Base-by-base conservation (phyloP, 2,888 invertebrate species). In the Bellardia bayeri region DNA sequence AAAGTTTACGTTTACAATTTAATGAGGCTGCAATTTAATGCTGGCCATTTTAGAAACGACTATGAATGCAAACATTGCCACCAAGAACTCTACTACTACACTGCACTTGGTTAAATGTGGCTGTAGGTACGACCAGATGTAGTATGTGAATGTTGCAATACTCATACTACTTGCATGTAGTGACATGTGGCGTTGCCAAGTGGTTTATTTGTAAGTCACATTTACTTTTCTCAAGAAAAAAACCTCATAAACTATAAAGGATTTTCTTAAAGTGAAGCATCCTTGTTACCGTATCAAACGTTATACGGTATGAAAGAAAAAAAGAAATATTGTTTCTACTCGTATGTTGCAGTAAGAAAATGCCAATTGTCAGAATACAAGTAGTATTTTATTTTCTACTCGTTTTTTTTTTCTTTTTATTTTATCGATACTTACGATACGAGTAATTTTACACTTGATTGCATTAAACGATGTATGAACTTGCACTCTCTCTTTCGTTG, bases 391-490 rank as follows among this genome's bases (percentile, higher is more conserved):
- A 81, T 81, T 75, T 69, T 56, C 61, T 23, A 54, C 13, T 64
- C 42, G 8, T 49, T 37, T 23, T 14, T 8, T 11, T 51, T 61
- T 16, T 54, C 37, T n/a, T 56, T 37, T 14, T 79, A 23, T 58
- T 72, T 49, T 75, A 82, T 82, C 54, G 63, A 64, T 83, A 82
- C 66, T 74, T 64, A 76, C 54, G 76, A 76, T 63, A 82, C 82
- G 81, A 82, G 78, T 84, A 84, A 85, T 87, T 87, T 87, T 85
- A 85, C 87, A 87, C 85, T 82, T 82, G 87, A 87, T 85, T 87
- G 87, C 87, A 75, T 82, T 85, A 45, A 81, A 79, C 51, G 63
- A 49, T 78, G 66, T 68, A 74, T 54, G 68, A 79, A 61, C 66
- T 84, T 61, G 63, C 79, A 82, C 85, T 80, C 80, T 80, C 85